Evolutionary conservation across 2,888 invertebrate species (phyloP), one percentile per base, ranked within the genome.

Genomic region (Diaprepes abbreviatus): DNA sequence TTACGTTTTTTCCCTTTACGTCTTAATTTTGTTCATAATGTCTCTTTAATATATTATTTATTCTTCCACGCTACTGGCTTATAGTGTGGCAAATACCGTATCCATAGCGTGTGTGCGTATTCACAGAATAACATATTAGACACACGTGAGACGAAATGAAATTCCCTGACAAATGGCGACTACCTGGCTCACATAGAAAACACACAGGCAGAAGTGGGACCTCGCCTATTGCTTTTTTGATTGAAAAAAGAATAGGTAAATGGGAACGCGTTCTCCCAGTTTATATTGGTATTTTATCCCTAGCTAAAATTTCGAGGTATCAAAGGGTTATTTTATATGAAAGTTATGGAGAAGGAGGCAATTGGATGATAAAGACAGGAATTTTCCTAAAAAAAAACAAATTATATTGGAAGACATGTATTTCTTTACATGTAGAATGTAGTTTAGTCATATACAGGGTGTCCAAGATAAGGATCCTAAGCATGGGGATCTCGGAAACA

Each of bases 131-230:
- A 71, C 67, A 67, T 71, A 71, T 71, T 64, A 58, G 67, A 59
- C 31, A 54, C 63, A 71, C 71, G 71, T 71, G 71, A 71, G 71
- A 21, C 66, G 71, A 71, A 71, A 71, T 67, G 71, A 71, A 71
- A 71, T 71, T 71, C 58, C 40, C 35, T 71, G 71, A 71, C 71
- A 71, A 71, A 71, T 71, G 71, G 60, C 60, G 62, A 17, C 58
- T 66, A 70, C 70, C 70, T 70, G 66, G 65, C 21, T 59, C 43
- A 64, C 70, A 65, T 65, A 59, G 45, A 54, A 48, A 65, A 65
- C 63, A 28, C 24, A 24, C 12, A 58, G 40, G 40, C 58, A 36
- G 55, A 38, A 55, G 38, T 55, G 38, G 55, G 38, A 55, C n/a
- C 24, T 36, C 14, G 55, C 55, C 55, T 55, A 24, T 55, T 55